These are phyloP conservation scores for Acanthornis magna DNA, from an alignment of 2,797 vertebrate species.

Conservation along the genomic window DNA sequence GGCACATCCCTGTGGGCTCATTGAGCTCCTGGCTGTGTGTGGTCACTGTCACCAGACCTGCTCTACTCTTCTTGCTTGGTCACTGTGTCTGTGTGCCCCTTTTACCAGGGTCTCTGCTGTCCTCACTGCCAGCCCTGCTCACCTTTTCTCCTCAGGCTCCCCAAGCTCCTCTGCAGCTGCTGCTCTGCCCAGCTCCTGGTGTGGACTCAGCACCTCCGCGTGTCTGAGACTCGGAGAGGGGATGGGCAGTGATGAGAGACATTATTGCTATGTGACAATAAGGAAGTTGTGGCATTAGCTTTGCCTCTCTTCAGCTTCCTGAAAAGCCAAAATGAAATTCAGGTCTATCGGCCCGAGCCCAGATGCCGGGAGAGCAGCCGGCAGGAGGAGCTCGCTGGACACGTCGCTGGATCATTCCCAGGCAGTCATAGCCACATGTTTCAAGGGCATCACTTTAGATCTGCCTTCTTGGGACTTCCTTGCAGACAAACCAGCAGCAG, in stretches of 20 bases:
- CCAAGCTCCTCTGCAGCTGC: neutral
- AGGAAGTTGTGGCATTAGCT: neutral
- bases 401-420: neutral
- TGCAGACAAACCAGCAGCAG: neutral
- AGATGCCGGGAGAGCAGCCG: neutral
- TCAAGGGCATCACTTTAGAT: neutral
- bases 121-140: neutral
- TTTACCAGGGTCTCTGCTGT: neutral
- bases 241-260: neutral
- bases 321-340: neutral
- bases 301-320: neutral
- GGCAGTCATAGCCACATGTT: neutral
- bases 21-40: neutral
- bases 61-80: neutral
- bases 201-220: accelerated
- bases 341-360: accelerated
- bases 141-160: neutral
- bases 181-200: neutral
- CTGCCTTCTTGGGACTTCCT: neutral
- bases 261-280: neutral
- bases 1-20: neutral
- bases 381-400: conserved; percentile 63
- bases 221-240: neutral
- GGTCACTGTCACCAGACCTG: neutral
- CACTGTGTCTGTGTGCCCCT: neutral